Base-by-base conservation (phyloP, 2,888 invertebrate genomes). In the Acanthosepion esculentum region DNA sequence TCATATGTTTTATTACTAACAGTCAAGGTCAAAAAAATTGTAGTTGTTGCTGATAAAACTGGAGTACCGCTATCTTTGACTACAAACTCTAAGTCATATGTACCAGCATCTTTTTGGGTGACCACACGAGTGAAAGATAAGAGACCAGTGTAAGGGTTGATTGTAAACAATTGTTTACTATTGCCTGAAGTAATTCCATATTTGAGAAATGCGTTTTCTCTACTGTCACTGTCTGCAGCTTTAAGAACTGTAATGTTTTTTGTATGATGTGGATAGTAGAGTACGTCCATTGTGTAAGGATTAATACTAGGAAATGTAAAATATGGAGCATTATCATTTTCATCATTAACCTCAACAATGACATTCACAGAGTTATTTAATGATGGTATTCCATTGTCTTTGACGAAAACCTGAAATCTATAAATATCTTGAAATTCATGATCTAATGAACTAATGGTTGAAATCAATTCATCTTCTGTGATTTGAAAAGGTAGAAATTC, bases 291-390 rank as follows among this genome's bases (percentile, higher is more conserved):
- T 78, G 78, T 78, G 78, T 33, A 78, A 78, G 78, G 78, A 78
- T 78, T 78, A 15, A 78, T 78, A 78, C n/a, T 78, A 78, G 78
- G 78, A 78, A 78, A 78, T 78, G 78, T 50, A 92, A 95, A 95
- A 48, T 64, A 41, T 26, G 96, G 96, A 12, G 95, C 92, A 92
- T 95, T 94, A 93, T 96, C 96, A 94, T 95, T 96, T 78, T 95
- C 95, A 94, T 96, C 96, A 78, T 95, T 94, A 18, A 96, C 93
- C 29, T 94, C 23, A 23, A 96, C 95, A 23, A 64, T 95, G 48
- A 96, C 94, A n/a, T 48, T 91, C 29, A 94, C 94, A 23, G 94
- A 94, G 41, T 95, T 95, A 91, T 95, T 95, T 91, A 95, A 94
- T 29, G 94, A 91, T 20, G 96, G 96, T n/a, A 53, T 93, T 23